Conservation (phyloP, 37 sponge, comb jelly and placozoan genomes). For the Halichondria panicea region DNA sequence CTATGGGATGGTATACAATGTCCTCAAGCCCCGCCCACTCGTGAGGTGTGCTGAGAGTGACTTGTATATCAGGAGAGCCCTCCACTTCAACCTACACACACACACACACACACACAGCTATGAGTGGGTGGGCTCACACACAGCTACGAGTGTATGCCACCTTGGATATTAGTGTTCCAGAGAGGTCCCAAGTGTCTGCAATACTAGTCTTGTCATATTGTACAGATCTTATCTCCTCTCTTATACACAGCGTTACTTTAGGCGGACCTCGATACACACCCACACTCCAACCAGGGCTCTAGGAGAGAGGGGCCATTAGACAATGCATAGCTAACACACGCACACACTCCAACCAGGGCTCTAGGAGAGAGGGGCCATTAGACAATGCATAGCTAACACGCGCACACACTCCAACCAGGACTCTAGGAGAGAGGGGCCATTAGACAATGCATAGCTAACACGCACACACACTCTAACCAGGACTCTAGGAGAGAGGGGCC, state of each 20-base stretch:
- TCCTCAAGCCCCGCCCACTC: conserved; percentile 58
- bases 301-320: too few species aligned
- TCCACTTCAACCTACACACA: conserved; percentile 81
- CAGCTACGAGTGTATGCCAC: conserved; percentile 18
- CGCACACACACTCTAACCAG: too few species aligned
- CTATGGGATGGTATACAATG: conserved; percentile 80
- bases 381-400: too few species aligned
- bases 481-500: too few species aligned
- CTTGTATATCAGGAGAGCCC: conserved; percentile 76
- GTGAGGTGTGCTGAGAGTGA: conserved; percentile 61
- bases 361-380: too few species aligned
- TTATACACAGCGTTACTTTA: conserved; percentile 41
- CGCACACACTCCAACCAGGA: too few species aligned
- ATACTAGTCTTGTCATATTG: conserved; percentile 59
- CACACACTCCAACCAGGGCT: too few species aligned
- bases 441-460: too few species aligned
- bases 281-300: conserved; percentile 89
- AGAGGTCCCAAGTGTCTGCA: conserved; percentile 72
- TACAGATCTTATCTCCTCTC: conserved; percentile 75
- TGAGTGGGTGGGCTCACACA: not conserved
- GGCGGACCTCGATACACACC: conserved; percentile 49
- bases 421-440: too few species aligned
- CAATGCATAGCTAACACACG: too few species aligned
- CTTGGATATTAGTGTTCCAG: conserved; percentile 79
- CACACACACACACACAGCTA: not conserved